Conservation (phyloP, 92 coral and sea anemone genomes). For the Porites rus region DNA sequence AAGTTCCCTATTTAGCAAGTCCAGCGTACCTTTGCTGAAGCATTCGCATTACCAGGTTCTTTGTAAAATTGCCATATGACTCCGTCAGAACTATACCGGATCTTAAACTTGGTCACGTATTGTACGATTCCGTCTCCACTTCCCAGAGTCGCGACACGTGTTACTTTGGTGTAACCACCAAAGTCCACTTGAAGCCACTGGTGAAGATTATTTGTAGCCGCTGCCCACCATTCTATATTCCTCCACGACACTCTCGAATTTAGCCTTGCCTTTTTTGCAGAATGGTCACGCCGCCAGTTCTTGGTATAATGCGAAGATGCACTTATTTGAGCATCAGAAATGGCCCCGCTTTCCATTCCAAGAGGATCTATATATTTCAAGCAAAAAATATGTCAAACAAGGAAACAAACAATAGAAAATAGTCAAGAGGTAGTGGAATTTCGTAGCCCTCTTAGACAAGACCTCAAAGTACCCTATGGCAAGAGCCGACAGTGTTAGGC, state of each 20-base stretch:
- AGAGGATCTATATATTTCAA: background rate
- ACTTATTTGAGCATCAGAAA: background rate
- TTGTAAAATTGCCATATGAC: conserved; percentile 9
- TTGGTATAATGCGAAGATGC: conserved; percentile 8
- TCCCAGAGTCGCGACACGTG: background rate
- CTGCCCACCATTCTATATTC: background rate
- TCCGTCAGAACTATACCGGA: conserved; percentile 13
- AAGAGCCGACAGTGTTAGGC: too few relatives aligned
- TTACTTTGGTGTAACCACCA: background rate
- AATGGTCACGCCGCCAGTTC: background rate
- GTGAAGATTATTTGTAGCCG: background rate
- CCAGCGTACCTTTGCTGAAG: background rate
- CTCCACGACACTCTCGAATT: background rate
- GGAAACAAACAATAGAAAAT: background rate
- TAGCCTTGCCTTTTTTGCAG: background rate
- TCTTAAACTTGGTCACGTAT: background rate
- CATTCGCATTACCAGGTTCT: background rate
- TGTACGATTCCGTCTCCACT: background rate
- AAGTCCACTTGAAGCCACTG: background rate
- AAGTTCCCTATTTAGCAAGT: background rate
- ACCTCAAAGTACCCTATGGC: too few relatives aligned
- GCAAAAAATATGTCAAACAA: background rate
- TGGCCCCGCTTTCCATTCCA: conserved; percentile 16
- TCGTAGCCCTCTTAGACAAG: too few relatives aligned
- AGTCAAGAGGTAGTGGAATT: background rate